These are phyloP conservation scores for Lordiphosa andalusiaca DNA, from an alignment of 2,888 invertebrate genomes.

Conservation along the genomic window DNA sequence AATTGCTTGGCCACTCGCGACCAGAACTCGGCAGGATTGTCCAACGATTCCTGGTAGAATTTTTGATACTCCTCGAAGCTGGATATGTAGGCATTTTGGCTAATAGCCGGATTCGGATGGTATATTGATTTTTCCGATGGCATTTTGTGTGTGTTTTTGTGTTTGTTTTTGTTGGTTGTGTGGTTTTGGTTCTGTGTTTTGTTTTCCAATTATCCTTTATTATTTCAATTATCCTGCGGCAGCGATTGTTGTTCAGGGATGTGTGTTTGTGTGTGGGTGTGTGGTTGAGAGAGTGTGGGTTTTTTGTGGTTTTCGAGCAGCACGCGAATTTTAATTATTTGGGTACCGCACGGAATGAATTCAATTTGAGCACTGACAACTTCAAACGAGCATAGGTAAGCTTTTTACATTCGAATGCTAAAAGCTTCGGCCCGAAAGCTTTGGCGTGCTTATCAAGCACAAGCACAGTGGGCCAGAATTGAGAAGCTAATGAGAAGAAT, in stretches of 20 bases:
- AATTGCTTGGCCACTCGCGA: constrained; percentile 94
- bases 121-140: constrained; percentile 83
- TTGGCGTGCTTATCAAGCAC: constrained; percentile 29
- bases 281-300: constrained; percentile 29
- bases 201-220: constrained; percentile 47
- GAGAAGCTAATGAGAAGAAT: too few relatives aligned
- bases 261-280: constrained; percentile 11
- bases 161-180: background rate
- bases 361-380: constrained; percentile 62
- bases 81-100: constrained; percentile 84
- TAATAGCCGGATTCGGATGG: constrained; percentile 82
- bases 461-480: too few relatives aligned
- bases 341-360: constrained; percentile 64
- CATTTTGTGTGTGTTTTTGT: constrained; percentile 78
- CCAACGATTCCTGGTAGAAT: constrained; percentile 92
- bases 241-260: constrained; percentile 9
- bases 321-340: constrained; percentile 15
- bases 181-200: constrained; percentile 17
- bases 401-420: constrained; percentile 45
- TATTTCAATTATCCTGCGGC: constrained; percentile 1
- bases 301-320: constrained; percentile 39
- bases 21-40: constrained; percentile 96
- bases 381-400: constrained; percentile 24
- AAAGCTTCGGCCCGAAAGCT: constrained; percentile 41
- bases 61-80: constrained; percentile 89